Evolutionary conservation across 2,113 vertebrate genomes (phyloP).

Genomic region (Podilymbus podiceps): DNA sequence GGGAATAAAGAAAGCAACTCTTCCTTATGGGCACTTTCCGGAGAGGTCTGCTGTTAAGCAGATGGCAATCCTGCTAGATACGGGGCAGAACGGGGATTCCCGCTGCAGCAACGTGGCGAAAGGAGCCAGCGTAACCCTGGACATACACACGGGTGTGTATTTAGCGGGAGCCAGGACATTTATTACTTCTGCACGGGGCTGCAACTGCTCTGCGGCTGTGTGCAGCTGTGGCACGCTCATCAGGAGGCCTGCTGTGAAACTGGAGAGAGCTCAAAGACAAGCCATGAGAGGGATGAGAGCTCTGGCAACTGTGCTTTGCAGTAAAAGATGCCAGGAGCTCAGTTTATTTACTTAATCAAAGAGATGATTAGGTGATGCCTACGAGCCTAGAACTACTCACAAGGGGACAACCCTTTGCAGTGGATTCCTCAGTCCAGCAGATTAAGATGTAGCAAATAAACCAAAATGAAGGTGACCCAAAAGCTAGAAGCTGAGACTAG

Average conservation of each 20-base stretch:
- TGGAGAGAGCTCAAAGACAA: not conserved
- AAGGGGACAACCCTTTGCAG: not conserved
- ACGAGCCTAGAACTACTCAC: not conserved
- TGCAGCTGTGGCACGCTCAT: not conserved
- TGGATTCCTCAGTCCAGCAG: not conserved
- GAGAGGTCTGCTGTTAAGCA: not conserved
- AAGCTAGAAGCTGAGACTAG: not conserved
- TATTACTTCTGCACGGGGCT: not conserved
- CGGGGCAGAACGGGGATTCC: not conserved
- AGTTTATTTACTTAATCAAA: not conserved
- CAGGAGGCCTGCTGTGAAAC: not conserved
- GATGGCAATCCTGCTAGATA: not conserved
- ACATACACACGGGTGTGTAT: accelerated
- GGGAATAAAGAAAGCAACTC: not conserved
- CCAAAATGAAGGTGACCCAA: not conserved
- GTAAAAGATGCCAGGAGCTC: not conserved
- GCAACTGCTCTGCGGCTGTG: not conserved
- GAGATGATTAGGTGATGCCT: not conserved
- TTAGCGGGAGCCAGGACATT: not conserved
- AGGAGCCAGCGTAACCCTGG: not conserved
- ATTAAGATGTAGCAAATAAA: not conserved
- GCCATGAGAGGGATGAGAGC: not conserved
- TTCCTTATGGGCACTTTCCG: not conserved
- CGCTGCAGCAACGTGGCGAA: accelerated
- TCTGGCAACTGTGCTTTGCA: not conserved